phyloP scores from a whole-genome alignment of 2,888 invertebrate genomes.

The Lycophotia porphyrea region DNA sequence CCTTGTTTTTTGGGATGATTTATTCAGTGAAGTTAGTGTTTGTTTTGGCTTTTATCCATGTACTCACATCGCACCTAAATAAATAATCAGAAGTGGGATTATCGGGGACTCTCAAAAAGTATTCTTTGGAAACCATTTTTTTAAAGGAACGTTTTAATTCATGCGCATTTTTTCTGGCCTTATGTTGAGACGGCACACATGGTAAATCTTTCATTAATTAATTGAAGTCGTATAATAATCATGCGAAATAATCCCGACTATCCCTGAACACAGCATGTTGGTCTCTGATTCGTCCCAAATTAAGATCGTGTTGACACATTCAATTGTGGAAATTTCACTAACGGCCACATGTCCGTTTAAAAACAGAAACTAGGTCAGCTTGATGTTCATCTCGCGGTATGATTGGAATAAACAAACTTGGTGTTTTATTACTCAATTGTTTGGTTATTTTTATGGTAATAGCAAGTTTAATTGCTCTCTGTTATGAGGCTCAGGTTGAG shows the following conservation, averaged over 20 bases:
- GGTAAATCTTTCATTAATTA: constrained; percentile 7
- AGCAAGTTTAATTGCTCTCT: constrained; percentile 26
- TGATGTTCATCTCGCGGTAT: constrained; percentile 40
- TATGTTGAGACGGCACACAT: neutral
- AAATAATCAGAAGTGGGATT: neutral
- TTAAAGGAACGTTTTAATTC: neutral
- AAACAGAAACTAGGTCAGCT: constrained; percentile 54
- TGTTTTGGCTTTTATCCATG: neutral
- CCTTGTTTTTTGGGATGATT: constrained; percentile 33
- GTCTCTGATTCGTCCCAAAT: constrained; percentile 56
- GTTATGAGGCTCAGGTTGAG: constrained; percentile 10
- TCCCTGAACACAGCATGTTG: constrained; percentile 18
- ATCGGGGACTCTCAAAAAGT: neutral
- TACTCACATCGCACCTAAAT: neutral
- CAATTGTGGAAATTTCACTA: constrained; percentile 65
- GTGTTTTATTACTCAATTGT: constrained; percentile 48
- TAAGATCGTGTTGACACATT: constrained; percentile 59
- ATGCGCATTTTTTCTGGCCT: neutral
- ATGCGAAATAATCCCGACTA: constrained; percentile 2
- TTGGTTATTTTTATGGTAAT: constrained; percentile 34
- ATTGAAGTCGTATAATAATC: constrained; percentile 23
- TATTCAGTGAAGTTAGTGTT: constrained; percentile 16
- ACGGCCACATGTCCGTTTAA: constrained; percentile 48
- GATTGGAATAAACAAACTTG: constrained; percentile 46
- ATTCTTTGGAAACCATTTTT: neutral